Conservation (phyloP, 2,113 vertebrate species). For the Probosciger aterrimus region DNA sequence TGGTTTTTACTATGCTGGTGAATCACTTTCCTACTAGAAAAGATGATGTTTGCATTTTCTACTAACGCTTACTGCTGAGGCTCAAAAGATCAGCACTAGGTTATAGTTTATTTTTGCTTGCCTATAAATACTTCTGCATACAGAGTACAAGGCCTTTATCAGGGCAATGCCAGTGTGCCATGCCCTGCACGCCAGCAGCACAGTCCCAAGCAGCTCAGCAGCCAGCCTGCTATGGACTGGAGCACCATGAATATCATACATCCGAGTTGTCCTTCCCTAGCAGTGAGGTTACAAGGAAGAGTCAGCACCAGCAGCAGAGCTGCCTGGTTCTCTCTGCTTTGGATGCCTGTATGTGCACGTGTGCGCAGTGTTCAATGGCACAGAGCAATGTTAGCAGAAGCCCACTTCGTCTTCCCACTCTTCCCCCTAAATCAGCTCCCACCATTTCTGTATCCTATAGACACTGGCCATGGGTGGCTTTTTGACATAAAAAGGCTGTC, state of each 20-base stretch:
- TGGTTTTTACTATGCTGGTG: background rate
- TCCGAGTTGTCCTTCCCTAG: background rate
- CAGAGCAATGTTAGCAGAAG: background rate
- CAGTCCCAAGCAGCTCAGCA: fast-evolving
- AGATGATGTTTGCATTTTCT: background rate
- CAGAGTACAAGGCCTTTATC: background rate
- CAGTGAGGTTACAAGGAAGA: fast-evolving
- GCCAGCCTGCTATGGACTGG: background rate
- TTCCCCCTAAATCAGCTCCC: background rate
- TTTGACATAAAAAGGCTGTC: background rate
- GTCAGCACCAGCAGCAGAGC: background rate
- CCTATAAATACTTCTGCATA: background rate
- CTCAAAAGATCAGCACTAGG: background rate
- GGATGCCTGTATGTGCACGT: fast-evolving
- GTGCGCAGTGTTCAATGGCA: fast-evolving
- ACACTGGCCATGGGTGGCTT: background rate
- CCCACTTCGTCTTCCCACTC: background rate
- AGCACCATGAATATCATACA: fast-evolving
- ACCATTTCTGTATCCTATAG: background rate
- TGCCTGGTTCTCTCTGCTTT: background rate
- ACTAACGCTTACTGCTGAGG: background rate
- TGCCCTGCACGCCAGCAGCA: background rate
- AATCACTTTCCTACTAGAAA: background rate
- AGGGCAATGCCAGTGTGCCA: background rate
- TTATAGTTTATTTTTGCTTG: background rate